Evolutionary conservation across 2,797 vertebrate genomes (phyloP), one percentile per base, ranked within the genome.

Genomic region (Microctenopoma lineatum): DNA sequence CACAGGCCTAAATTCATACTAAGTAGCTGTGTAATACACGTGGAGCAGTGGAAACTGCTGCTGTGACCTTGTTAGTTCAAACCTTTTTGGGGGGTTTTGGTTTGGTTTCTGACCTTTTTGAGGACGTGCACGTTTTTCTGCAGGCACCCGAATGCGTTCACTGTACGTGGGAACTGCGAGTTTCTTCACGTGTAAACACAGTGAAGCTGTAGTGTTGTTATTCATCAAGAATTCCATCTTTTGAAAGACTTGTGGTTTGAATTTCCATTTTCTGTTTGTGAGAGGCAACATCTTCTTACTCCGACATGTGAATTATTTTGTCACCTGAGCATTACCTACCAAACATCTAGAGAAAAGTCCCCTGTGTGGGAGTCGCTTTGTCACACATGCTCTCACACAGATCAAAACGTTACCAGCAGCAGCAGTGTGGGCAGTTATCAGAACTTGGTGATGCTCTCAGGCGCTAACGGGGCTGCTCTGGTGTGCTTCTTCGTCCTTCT

Each of bases 351-450:
- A 73, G 68, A 82, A 89, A 91, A 90, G 71, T 89, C 88, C 89
- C 87, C 67, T 69, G 77, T 83, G 87, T 90, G 83, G 88, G 88
- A 75, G 87, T 67, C 59, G 11, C 51, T 4, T 3, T 25, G 29
- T 68, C 56, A 44, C 38, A 1, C 1, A 12, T 13, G 53, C 6
- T 45, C 39, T 54, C 36, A 54, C 50, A 18, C 7, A 45, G 48
- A 44, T 66, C 26, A 61, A 48, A 29, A 9, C 13, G 34, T 14
- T 52, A 48, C 25, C 5, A 32, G 18, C 36, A 51, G 18, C 36
- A 51, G 18, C 4, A 18, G 71, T 68, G 80, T 84, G 76, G 83
- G 76, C 57, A 56, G 67, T 44, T 57, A 8, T 25, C n/a, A 44
- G n/a, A 55, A 42, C 4, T 12, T 14, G n/a, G 25, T 36, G 16